Base-by-base conservation (phyloP, 2,113 vertebrate species). In the Caranx melampygus region DNA sequence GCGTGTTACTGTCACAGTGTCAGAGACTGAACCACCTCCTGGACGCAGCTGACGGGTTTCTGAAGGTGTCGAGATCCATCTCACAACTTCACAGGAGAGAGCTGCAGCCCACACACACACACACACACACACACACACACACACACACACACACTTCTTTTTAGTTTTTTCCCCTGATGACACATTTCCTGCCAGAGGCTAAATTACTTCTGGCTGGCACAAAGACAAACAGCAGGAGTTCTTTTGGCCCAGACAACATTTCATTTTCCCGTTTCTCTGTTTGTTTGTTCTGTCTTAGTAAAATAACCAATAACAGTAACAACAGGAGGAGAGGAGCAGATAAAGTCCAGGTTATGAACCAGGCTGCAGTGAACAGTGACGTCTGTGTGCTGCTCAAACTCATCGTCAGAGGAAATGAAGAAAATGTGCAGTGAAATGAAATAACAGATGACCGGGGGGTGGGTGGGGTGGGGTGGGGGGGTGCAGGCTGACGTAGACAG, bases 41-140 rank as follows among this genome's bases (percentile, higher is more conserved):
- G 37, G 52, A 64, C 68, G 71, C 75, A 69, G 78, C 73, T 85
- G 89, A 73, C 70, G 51, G 70, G 61, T 71, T 79, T 77, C 75
- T 91, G 84, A 86, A 54, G 67, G 64, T 75, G 75, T 86, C 86
- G 75, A 69, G 66, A 42, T 40, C 26, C 21, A 69, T 87, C 72
- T 62, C 68, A 76, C 66, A 86, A 65, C 55, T 72, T 82, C 72
- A 82, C 47, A 66, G 60, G 34, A 57, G 74, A 84, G 87, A 55
- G 73, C 71, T 62, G 31, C 52, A 74, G 73, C 57, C 26, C 26
- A 26, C 26, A 45, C 40, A 31, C 69, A 73, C 40, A 68, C 3
- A 21, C 35, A 61, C 70, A 66, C n/a, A 52, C 49, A 11, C n/a
- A 18, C 34, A 16, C 60, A 74, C 6, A 31, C 34, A 26, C 21